phyloP scores from a whole-genome alignment of 2,113 vertebrate genomes.

The Chloropsis hardwickii region DNA sequence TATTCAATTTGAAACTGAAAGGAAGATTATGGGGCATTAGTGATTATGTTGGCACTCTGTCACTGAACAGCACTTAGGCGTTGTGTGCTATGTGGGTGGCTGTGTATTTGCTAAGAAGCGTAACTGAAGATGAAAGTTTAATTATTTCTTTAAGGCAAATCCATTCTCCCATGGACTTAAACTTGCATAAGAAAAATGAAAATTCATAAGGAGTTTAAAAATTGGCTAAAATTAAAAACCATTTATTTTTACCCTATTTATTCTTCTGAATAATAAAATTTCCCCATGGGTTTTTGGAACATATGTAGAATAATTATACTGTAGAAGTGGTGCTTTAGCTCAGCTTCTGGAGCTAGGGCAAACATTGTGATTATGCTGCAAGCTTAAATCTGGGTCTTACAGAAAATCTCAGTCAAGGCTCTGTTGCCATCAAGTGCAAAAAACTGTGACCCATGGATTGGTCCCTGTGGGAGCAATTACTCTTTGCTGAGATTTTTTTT shows the following conservation, averaged over 20 bases:
- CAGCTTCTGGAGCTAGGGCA: constrained; percentile 28
- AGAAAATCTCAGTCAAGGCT: constrained; percentile 70
- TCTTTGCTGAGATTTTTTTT: constrained; percentile 65
- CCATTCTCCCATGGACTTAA: constrained; percentile 35
- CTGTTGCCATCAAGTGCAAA: constrained; percentile 71
- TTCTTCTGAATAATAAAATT: constrained; percentile 41
- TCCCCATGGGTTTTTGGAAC: constrained; percentile 18
- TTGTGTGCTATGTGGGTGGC: constrained; percentile 25
- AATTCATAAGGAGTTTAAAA: constrained; percentile 63
- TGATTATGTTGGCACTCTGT: constrained; percentile 27
- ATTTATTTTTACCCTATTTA: constrained; percentile 50
- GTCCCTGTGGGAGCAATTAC: constrained; percentile 95
- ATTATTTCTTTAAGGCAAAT: constrained; percentile 68
- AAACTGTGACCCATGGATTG: constrained; percentile 75
- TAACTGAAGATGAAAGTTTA: constrained; percentile 64
- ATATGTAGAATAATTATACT: constrained; percentile 37
- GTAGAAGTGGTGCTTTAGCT: constrained; percentile 6
- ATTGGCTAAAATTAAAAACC: constrained; percentile 63
- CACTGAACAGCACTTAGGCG: neutral
- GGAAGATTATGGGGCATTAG: neutral
- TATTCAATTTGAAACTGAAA: constrained; percentile 15
- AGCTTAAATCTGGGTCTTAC: constrained; percentile 60
- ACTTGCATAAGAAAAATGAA: constrained; percentile 59
- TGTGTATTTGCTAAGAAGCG: constrained; percentile 52
- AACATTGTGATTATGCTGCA: constrained; percentile 48